Base-by-base conservation (phyloP, 2,888 invertebrate genomes). In the Diploptera punctata region DNA sequence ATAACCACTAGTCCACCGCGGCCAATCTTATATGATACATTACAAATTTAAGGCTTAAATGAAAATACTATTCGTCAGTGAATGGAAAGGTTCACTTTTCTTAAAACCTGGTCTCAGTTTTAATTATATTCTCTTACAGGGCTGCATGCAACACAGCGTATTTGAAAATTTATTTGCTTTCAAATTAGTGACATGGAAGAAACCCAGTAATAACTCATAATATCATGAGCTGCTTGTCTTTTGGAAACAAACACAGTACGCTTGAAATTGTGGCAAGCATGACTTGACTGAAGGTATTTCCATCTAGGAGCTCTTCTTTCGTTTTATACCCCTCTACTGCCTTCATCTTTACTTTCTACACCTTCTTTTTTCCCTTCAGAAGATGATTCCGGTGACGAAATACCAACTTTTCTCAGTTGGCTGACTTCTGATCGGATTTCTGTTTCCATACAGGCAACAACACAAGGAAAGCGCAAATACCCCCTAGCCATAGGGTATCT, bases 381-480 rank as follows among this genome's bases (percentile, higher is more conserved):
- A 19, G 52, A 9, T 21, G 62, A 21, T 72, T 57, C 68, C 60
- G 38, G 67, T 72, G 54, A 60, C 72, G 68, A 72, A 72, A 72
- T 67, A 68, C 72, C 65, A 72, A 72, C 72, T 72, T 72, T 67
- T 60, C 67, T 52, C 67, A 61, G 61, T 47, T 68, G 68, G 60
- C 68, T 72, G 72, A 67, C 47, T 68, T 44, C 60, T 72, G 72
- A 72, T 72, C 72, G 72, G 68, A 72, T 72, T 72, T 54, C 67
- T 24, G 21, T n/a, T n/a, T n/a, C n/a, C n/a, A n/a, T n/a, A n/a
- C n/a, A n/a, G n/a, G n/a, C 19, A 19, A 21, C 21, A 21, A 52
- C 21, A 19, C 13, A 2, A 19, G 13, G 52, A 52, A 52, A 24
- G 9, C n/a, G 52, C 52, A 52, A 52, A 52, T 24, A 52, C 52